Base-by-base conservation (phyloP, 2,888 invertebrate genomes). In the Drosophila borborema region DNA sequence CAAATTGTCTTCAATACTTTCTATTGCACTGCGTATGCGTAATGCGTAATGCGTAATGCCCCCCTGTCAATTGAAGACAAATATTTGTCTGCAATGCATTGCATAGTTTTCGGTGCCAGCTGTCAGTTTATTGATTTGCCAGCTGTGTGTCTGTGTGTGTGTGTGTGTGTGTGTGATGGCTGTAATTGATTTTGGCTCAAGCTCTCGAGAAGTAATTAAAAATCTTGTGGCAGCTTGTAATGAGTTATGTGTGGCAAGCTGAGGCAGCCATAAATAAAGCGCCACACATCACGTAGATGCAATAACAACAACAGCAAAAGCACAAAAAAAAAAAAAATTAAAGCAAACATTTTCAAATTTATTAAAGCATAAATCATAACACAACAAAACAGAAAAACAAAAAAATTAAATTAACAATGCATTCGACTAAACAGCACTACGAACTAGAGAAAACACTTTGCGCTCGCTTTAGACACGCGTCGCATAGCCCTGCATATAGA, bases 401-500 rank as follows among this genome's bases (percentile, higher is more conserved):
- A 59, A n/a, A n/a, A n/a, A n/a, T 53, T 31, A 66, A 64, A 64
- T 48, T 43, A 71, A 67, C 69, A 66, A 68, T 65, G 41, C 58
- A 72, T 75, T 74, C 18, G 60, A 55, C 75, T 75, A 68, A 72
- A 66, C 45, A 62, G 34, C 34, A 62, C 69, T 55, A 80, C 48
- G 20, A 68, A 63, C 8, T 5, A 28, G 8, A 51, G 5, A 6
- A 38, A 12, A 18, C 6, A 18, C 6, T n/a, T 23, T 23, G 23
- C 23, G 6, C 12, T 41, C 18, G 23, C 16, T 20, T 70, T 72
- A 90, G 34, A 91, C 91, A 53, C 88, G 86, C 49, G 91, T 91
- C 45, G 91, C 90, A 71, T 91, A 85, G 63, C 92, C 83, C 55
- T 78, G 82, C 67, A 90, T 64, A 23, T 79, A 91, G 23, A 78